Evolutionary conservation across 1,140 invertebrate genomes (phyloP).

Genomic region (Diuraphis noxia): DNA sequence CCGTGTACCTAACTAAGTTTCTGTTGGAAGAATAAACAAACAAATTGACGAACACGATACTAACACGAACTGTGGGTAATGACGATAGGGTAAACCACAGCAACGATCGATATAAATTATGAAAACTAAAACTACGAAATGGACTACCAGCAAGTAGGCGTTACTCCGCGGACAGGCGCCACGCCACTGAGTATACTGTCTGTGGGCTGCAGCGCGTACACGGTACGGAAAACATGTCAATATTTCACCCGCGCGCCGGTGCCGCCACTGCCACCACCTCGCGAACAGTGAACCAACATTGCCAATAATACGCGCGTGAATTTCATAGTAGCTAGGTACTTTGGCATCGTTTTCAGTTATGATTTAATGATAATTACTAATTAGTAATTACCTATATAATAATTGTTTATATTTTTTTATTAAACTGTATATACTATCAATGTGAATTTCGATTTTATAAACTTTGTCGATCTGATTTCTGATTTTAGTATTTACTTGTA

Average conservation of each 20-base stretch:
- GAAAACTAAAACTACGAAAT: neutral
- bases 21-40: neutral
- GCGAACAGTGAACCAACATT: conserved; percentile 34
- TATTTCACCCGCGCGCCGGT: neutral
- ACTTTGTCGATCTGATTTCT: neutral
- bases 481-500: neutral
- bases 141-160: neutral
- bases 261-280: neutral
- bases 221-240: conserved; percentile 34
- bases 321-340: neutral
- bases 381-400: neutral
- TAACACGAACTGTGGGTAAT: neutral
- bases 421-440: neutral
- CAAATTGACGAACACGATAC: neutral
- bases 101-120: conserved; percentile 3
- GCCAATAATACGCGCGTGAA: conserved; percentile 10
- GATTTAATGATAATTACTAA: neutral
- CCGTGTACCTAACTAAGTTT: neutral
- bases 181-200: conserved; percentile 24
- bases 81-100: no score
- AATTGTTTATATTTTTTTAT: neutral
- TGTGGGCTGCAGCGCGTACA: neutral
- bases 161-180: neutral
- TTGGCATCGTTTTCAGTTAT: neutral
- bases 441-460: neutral